phyloP scores from a whole-genome alignment of 2,113 vertebrate genomes.

The Odontophorus gujanensis region DNA sequence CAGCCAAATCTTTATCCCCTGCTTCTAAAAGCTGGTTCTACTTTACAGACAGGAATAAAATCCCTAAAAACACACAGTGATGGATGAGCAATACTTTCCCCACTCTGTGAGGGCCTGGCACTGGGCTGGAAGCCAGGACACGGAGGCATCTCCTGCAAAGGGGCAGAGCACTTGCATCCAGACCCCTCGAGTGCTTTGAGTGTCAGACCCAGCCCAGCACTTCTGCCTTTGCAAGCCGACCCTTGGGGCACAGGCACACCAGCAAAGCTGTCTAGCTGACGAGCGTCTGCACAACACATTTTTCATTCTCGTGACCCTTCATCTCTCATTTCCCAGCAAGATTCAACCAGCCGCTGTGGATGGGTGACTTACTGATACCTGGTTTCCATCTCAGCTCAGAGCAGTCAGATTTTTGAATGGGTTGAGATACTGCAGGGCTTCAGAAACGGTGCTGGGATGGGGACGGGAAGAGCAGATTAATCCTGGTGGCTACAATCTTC shows the following conservation, averaged over 20 bases:
- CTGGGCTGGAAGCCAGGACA: neutral
- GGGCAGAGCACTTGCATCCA: neutral
- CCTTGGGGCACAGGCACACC: neutral
- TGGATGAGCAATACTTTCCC: conserved; percentile 36
- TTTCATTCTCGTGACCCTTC: neutral
- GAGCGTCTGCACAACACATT: neutral
- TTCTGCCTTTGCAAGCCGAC: neutral
- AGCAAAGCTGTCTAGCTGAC: neutral
- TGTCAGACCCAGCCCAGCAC: neutral
- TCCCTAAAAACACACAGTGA: neutral
- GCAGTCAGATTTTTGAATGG: neutral
- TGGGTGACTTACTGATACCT: neutral
- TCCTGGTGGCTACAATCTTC: neutral
- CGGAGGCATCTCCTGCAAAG: neutral
- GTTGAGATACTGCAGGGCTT: neutral
- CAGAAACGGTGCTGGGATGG: neutral
- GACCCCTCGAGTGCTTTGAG: neutral
- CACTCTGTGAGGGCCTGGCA: neutral
- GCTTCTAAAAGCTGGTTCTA: conserved; percentile 44
- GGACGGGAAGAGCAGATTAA: neutral
- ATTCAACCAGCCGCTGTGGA: neutral
- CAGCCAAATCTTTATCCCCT: conserved; percentile 44
- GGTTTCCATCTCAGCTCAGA: neutral
- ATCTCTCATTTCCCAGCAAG: neutral
- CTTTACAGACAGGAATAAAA: conserved; percentile 28